Evolutionary conservation across 2,113 vertebrate species (phyloP).

Genomic region (Anoplopoma fimbria): DNA sequence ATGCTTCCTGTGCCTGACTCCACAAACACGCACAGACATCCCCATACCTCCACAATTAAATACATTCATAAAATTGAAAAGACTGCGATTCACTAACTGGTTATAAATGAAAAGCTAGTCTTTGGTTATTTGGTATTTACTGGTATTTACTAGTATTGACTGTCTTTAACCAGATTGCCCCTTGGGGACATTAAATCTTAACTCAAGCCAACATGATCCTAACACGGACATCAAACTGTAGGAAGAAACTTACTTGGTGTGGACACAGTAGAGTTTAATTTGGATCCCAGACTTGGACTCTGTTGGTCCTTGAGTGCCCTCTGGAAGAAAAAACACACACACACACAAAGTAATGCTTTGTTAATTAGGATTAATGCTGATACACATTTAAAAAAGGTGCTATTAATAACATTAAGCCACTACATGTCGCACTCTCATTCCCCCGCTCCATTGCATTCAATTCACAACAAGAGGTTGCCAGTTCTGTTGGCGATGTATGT

Average conservation of each 20-base stretch:
- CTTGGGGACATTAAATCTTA: background rate
- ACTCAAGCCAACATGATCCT: background rate
- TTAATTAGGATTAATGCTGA: slow-evolving; percentile 10
- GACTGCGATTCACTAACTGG: background rate
- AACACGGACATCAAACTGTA: background rate
- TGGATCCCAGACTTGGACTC: slow-evolving; percentile 93
- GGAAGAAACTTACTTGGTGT: slow-evolving; percentile 92
- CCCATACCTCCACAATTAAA: background rate
- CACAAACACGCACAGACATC: background rate
- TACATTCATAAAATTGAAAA: background rate
- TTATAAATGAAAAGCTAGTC: background rate
- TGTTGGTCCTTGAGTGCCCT: slow-evolving; percentile 88
- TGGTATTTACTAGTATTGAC: background rate
- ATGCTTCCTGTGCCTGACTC: background rate
- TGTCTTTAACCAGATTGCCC: background rate
- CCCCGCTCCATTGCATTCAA: background rate
- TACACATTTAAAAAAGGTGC: slow-evolving; percentile 7
- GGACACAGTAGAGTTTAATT: slow-evolving; percentile 98
- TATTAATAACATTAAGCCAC: background rate
- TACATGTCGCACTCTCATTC: background rate
- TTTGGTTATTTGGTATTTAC: background rate
- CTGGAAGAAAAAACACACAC: slow-evolving; percentile 76
- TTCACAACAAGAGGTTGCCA: background rate
- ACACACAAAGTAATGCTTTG: background rate
- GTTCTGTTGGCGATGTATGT: background rate